Evolutionary conservation across 1,140 invertebrate genomes (phyloP).

Genomic region (Cryptotermes secundus): DNA sequence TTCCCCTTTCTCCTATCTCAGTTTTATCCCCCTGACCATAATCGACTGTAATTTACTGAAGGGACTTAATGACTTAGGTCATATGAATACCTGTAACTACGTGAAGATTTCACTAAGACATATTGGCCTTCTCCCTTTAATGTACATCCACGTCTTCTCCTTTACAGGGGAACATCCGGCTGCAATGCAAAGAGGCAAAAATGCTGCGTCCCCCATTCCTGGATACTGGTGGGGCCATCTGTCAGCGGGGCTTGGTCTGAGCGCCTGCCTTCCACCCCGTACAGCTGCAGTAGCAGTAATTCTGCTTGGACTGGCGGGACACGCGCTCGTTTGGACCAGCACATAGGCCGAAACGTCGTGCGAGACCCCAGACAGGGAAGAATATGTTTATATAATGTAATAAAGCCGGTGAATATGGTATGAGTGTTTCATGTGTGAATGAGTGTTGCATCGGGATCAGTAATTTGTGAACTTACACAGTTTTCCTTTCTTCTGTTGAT

Average conservation of each 20-base stretch:
- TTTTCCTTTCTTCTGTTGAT: neutral
- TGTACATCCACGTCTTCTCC: neutral
- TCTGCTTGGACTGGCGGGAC: slow-evolving; percentile 44
- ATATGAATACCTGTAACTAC: too few relatives aligned
- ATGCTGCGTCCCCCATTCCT: slow-evolving; percentile 54
- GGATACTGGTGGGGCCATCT: slow-evolving; percentile 52
- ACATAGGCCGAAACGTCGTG: slow-evolving; percentile 24
- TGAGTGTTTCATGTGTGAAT: neutral
- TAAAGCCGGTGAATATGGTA: neutral
- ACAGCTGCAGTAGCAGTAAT: slow-evolving; percentile 45
- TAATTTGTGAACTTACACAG: neutral
- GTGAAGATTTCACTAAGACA: too few relatives aligned
- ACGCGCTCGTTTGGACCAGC: slow-evolving; percentile 40
- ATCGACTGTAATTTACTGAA: too few relatives aligned
- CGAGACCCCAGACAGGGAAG: neutral
- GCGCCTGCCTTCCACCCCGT: slow-evolving; percentile 47
- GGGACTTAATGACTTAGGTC: too few relatives aligned
- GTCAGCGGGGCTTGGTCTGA: slow-evolving; percentile 51
- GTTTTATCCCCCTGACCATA: too few relatives aligned
- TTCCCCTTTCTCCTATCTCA: too few relatives aligned
- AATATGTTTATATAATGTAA: neutral
- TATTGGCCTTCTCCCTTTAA: too few relatives aligned
- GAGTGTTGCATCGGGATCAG: neutral
- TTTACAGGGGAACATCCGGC: slow-evolving; percentile 54
- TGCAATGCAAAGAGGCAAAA: slow-evolving; percentile 56